A percentile compares a stretch with the other conserved stretches of the same genome.
Conservation (phyloP, 2,888 invertebrate genomes). For the Altica lythri region DNA sequence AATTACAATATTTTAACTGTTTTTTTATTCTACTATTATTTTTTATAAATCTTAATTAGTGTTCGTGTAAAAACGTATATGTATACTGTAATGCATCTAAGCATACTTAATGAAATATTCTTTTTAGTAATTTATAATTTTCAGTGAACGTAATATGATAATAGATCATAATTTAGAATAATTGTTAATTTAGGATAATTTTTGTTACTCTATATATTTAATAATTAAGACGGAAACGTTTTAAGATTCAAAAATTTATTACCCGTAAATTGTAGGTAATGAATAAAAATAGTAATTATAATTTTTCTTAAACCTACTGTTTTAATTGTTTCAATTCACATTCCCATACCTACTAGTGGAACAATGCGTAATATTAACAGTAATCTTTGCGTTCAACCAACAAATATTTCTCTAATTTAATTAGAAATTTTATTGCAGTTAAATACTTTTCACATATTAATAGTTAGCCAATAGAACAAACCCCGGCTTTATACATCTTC, state of each 20-base stretch:
- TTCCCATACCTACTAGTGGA: constrained; percentile 6
- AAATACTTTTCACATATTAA: too few species aligned
- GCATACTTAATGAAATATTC: too few species aligned
- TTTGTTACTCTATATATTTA: constrained; percentile 6
- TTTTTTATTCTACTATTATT: too few species aligned
- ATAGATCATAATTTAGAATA: constrained; percentile 14
- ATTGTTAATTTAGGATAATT: constrained; percentile 22
- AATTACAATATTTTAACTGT: too few species aligned
- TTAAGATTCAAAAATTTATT: constrained; percentile 24
- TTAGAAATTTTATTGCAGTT: too few species aligned
- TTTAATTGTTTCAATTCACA: constrained; percentile 16
- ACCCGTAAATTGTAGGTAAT: constrained; percentile 22
- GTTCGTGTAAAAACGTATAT: too few species aligned
- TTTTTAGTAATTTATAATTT: too few species aligned
- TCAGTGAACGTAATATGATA: constrained; percentile 8
- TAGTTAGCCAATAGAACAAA: too few species aligned
- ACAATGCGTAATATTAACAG: constrained; percentile 11
- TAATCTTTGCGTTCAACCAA: not conserved
- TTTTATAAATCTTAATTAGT: too few species aligned
- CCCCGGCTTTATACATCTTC: too few species aligned
- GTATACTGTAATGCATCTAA: too few species aligned
- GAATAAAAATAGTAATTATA: constrained; percentile 14
- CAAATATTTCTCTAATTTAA: not conserved
- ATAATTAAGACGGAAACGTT: constrained; percentile 20
- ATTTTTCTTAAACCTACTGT: constrained; percentile 10